Conservation (phyloP, 30 jellyfish, hydroid and myxozoan genomes). For the Nemopilema nomurai region DNA sequence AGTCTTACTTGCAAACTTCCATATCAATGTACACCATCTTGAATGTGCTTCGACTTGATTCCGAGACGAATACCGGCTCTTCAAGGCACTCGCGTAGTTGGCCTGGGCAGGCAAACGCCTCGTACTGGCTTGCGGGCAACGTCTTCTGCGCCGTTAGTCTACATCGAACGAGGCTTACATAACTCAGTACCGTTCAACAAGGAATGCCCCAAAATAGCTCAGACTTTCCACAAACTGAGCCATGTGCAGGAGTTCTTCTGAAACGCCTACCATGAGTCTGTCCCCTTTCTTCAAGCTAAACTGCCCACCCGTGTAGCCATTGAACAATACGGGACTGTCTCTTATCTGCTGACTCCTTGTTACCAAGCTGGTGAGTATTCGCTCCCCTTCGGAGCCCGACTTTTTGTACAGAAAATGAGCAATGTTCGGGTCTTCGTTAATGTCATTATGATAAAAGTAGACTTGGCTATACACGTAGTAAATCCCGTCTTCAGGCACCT, state of each 20-base stretch:
- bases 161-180: not conserved
- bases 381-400: conserved; percentile 48
- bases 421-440: conserved; percentile 34
- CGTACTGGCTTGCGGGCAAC: not conserved
- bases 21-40: not conserved
- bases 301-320: conserved; percentile 53
- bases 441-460: conserved; percentile 38
- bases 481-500: conserved; percentile 47
- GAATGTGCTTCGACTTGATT: not conserved
- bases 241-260: conserved; percentile 40
- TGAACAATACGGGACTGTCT: conserved; percentile 18
- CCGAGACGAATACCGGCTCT: not conserved
- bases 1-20: not conserved
- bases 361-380: conserved; percentile 40
- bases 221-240: conserved; percentile 40
- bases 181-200: conserved; percentile 36
- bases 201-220: conserved; percentile 67
- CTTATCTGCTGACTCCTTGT: conserved; percentile 34
- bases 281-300: conserved; percentile 44
- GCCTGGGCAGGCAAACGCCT: not conserved
- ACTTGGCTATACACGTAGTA: conserved; percentile 66
- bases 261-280: conserved; percentile 62
- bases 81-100: not conserved
- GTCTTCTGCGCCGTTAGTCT: not conserved
- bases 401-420: conserved; percentile 51